A percentile compares a stretch with the other conserved stretches of the same genome.
These are phyloP conservation scores for Thinocorus orbignyianus DNA, from an alignment of 2,113 vertebrate genomes.

Conservation along the genomic window DNA sequence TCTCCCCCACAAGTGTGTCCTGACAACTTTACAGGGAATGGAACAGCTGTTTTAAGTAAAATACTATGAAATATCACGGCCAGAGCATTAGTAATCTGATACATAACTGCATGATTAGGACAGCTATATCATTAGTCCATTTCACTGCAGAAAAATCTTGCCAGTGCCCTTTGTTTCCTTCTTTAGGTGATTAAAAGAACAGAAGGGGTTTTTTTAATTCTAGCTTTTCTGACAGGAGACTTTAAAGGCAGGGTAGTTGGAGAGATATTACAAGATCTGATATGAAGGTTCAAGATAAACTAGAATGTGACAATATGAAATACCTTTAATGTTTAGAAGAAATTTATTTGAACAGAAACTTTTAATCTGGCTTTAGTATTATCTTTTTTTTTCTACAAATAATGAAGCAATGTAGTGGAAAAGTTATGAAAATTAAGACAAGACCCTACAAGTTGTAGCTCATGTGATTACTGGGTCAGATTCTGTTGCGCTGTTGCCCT, in stretches of 20 bases:
- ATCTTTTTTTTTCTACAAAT: not conserved
- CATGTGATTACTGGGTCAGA: not conserved
- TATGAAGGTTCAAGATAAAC: not conserved
- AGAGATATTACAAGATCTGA: not conserved
- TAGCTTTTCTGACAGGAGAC: not conserved
- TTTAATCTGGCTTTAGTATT: not conserved
- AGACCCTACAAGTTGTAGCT: accelerated
- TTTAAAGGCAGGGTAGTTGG: not conserved
- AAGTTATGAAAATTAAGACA: not conserved
- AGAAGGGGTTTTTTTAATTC: not conserved
- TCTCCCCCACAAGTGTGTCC: too few species aligned
- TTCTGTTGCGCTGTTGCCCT: accelerated
- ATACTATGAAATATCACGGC: not conserved
- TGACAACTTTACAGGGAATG: not conserved
- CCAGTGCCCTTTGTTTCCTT: not conserved
- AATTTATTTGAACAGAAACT: not conserved
- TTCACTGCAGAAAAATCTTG: not conserved
- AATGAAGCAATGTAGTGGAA: not conserved
- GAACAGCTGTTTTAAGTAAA: not conserved
- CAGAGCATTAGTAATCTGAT: not conserved
- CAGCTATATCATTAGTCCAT: not conserved
- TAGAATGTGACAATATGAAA: not conserved
- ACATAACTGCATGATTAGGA: not conserved
- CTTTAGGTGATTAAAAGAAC: not conserved
- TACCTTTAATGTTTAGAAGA: not conserved